Conservation (phyloP, 2,113 vertebrate genomes). For the Daubentonia madagascariensis region DNA sequence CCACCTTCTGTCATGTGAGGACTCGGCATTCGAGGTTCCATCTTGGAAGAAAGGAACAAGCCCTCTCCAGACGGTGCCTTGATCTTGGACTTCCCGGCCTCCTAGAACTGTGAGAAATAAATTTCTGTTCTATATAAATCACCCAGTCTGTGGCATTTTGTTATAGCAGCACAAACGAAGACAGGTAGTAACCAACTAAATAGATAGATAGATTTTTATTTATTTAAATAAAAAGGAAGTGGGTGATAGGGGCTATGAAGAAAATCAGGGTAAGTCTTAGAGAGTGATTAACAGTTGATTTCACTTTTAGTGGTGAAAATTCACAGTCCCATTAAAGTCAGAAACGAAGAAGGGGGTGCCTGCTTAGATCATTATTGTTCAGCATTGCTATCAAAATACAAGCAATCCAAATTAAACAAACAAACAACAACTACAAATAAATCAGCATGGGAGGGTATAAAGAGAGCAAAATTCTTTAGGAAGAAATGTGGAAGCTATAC, state of each 20-base stretch:
- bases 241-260: not conserved
- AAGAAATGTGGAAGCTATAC: not conserved
- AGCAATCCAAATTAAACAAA: not conserved
- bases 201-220: not conserved
- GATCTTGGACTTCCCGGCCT: not conserved
- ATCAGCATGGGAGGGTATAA: not conserved
- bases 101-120: not conserved
- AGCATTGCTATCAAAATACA: not conserved
- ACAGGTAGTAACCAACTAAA: not conserved
- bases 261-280: not conserved
- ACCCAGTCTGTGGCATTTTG: not conserved
- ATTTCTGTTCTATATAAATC: not conserved
- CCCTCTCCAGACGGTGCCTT: not conserved
- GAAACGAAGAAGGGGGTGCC: not conserved
- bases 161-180: not conserved
- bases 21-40: not conserved
- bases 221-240: not conserved
- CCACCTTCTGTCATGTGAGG: not conserved
- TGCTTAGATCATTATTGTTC: not conserved
- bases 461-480: not conserved
- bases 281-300: not conserved
- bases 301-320: not conserved
- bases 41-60: not conserved
- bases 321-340: not conserved
- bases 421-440: not conserved